Conservation (phyloP, 1,140 invertebrate genomes). For the Cyclargus thomasi region DNA sequence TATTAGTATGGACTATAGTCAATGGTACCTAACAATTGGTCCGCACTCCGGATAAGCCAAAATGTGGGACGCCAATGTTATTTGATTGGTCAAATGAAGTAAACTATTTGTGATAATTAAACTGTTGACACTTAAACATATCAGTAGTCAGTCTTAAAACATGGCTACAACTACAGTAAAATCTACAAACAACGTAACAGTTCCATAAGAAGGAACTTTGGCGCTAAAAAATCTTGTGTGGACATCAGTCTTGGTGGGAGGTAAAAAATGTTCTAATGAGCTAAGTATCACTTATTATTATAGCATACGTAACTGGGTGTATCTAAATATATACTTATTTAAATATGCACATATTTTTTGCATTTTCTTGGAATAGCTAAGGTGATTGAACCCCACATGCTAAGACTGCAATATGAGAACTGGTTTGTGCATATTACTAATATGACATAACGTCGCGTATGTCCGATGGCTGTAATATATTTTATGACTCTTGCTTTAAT, state of each 20-base stretch:
- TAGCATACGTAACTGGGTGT: not conserved
- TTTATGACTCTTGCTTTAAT: not conserved
- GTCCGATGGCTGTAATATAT: not conserved
- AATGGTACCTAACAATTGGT: no score
- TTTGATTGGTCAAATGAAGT: no score
- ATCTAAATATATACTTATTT: constrained; percentile 1
- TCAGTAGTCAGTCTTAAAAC: not conserved
- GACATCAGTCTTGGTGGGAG: constrained; percentile 10
- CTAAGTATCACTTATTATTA: constrained; percentile 19
- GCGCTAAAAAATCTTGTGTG: not conserved
- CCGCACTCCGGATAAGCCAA: no score
- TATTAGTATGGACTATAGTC: no score
- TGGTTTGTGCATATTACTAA: constrained; percentile 12
- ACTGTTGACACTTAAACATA: no score
- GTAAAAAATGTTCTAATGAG: constrained; percentile 26
- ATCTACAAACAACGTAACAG: not conserved
- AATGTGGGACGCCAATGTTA: no score
- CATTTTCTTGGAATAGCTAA: constrained; percentile 1
- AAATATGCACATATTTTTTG: not conserved
- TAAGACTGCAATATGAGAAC: constrained; percentile 28
- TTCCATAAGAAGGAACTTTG: no score
- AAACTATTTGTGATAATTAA: no score
- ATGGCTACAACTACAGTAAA: not conserved
- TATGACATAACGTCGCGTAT: constrained; percentile 8
- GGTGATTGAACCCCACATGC: constrained; percentile 26